These are phyloP conservation scores for Trissolcus brochymenae DNA, from an alignment of 2,888 invertebrate genomes.

Conservation along the genomic window DNA sequence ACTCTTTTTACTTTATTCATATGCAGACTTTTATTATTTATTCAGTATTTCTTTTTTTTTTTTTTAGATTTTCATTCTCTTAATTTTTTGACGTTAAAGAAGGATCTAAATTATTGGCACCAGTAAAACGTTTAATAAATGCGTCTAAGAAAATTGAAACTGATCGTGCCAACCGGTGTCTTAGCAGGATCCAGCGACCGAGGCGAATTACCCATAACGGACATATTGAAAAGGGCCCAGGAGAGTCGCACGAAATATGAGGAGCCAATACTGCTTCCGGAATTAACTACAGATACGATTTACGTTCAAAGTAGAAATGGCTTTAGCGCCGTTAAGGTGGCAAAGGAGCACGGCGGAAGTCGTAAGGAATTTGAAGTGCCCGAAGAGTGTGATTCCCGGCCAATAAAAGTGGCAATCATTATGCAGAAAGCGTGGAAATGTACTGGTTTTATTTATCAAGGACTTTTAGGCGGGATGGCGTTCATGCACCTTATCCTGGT, in stretches of 20 bases:
- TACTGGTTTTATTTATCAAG: slow-evolving; percentile 70
- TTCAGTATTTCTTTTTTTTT: no score
- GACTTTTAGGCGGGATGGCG: slow-evolving; percentile 72
- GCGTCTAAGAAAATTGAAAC: no score
- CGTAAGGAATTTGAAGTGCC: slow-evolving; percentile 49
- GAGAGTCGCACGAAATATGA: slow-evolving; percentile 68
- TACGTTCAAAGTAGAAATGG: slow-evolving; percentile 72
- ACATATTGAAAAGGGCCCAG: slow-evolving; percentile 68
- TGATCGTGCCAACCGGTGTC: neutral
- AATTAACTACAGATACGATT: slow-evolving; percentile 70
- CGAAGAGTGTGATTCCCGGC: slow-evolving; percentile 57
- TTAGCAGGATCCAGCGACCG: slow-evolving; percentile 38
- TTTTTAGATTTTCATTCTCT: no score
- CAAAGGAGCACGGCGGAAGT: slow-evolving; percentile 48
- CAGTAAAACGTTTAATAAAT: neutral
- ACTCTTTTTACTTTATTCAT: no score
- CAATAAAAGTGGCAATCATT: slow-evolving; percentile 70
- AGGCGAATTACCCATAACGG: slow-evolving; percentile 71
- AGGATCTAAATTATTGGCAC: neutral
- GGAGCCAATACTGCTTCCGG: slow-evolving; percentile 65
- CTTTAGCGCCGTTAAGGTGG: slow-evolving; percentile 70
- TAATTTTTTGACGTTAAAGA: neutral
- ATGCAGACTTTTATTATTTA: no score
- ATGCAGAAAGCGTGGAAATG: slow-evolving; percentile 69
- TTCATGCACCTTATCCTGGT: slow-evolving; percentile 72